Evolutionary conservation across 2,888 invertebrate genomes (phyloP).

Genomic region (Agrochola macilenta): DNA sequence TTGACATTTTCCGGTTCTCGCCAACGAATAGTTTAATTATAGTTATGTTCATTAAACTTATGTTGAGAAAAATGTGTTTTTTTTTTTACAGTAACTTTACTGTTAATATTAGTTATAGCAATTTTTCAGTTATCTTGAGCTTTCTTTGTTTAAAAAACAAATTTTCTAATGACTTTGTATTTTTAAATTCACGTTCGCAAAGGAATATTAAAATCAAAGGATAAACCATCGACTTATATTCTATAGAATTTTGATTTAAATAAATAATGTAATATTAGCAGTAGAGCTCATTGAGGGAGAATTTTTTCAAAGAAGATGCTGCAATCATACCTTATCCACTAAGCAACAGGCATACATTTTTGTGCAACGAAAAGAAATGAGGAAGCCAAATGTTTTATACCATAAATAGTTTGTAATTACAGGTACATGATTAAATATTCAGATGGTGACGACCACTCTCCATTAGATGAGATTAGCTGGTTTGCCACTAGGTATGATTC

Average conservation of each 20-base stretch:
- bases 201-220: background rate
- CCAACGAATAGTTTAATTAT: background rate
- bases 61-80: background rate
- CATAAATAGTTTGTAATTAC: too few relatives aligned
- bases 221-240: background rate
- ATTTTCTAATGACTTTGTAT: background rate
- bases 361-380: too few relatives aligned
- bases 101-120: background rate
- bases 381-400: too few relatives aligned
- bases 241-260: background rate
- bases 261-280: background rate
- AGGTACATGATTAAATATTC: too few relatives aligned
- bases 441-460: too few relatives aligned
- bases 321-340: background rate
- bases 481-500: too few relatives aligned
- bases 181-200: background rate
- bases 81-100: too few relatives aligned
- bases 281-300: background rate
- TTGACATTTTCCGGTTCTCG: slow-evolving; percentile 20
- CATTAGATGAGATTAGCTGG: too few relatives aligned
- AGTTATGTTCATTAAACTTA: background rate
- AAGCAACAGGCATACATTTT: background rate
- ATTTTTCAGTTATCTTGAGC: background rate
- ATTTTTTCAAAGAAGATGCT: too few relatives aligned
- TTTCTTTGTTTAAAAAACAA: background rate